Evolutionary conservation across 1,140 invertebrate genomes (phyloP).

Genomic region (Stratiolaelaps scimitus): DNA sequence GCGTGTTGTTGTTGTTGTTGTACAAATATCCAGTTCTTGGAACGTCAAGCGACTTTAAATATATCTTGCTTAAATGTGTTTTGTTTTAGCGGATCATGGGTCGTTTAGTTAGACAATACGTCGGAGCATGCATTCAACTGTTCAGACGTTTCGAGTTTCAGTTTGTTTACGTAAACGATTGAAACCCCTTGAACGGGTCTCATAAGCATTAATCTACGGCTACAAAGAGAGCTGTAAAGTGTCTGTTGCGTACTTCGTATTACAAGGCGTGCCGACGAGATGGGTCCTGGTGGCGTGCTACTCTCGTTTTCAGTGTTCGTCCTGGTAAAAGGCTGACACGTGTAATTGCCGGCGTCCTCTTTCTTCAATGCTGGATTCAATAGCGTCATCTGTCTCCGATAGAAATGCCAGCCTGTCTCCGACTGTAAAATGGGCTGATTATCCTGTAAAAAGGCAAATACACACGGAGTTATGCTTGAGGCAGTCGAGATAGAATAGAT

Average conservation of each 20-base stretch:
- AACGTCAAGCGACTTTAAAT: too few relatives aligned
- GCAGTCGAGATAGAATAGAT: too few relatives aligned
- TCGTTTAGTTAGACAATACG: too few relatives aligned
- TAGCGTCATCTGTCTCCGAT: background rate
- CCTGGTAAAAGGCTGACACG: constrained; percentile 29
- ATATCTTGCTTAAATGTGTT: too few relatives aligned
- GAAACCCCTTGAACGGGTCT: background rate
- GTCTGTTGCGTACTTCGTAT: background rate
- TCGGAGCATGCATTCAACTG: too few relatives aligned
- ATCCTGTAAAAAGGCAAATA: too few relatives aligned
- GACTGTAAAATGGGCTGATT: too few relatives aligned
- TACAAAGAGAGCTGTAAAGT: background rate
- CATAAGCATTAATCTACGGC: background rate
- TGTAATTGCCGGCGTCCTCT: constrained; percentile 33
- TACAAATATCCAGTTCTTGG: too few relatives aligned
- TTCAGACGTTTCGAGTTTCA: background rate
- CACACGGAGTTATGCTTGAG: too few relatives aligned
- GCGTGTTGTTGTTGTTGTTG: too few relatives aligned
- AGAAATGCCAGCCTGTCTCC: too few relatives aligned
- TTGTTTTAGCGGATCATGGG: too few relatives aligned
- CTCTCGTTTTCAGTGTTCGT: constrained; percentile 27
- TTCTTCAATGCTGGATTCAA: constrained; percentile 22
- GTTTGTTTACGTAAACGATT: background rate
- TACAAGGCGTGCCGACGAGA: constrained; percentile 30
- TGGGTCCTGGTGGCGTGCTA: constrained; percentile 23